Conservation (phyloP, 1,140 invertebrate genomes). For the Camponotus pennsylvanicus region DNA sequence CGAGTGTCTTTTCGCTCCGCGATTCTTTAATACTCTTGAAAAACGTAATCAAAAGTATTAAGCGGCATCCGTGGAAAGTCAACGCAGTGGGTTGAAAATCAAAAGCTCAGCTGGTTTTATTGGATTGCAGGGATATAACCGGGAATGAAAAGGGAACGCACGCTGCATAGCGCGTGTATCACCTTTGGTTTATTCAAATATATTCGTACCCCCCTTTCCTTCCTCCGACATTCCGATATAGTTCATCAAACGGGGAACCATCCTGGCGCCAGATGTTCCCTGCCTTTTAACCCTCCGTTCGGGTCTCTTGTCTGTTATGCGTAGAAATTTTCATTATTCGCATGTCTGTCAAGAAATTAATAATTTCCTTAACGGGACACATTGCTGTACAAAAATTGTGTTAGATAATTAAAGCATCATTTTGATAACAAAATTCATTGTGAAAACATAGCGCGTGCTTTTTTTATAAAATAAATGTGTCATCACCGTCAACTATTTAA, state of each 20-base stretch:
- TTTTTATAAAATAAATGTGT: neutral
- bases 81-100: conserved; percentile 4
- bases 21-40: too few relatives aligned
- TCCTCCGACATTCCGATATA: conserved; percentile 77
- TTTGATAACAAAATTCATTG: neutral
- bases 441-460: neutral
- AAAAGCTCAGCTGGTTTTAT: conserved; percentile 76
- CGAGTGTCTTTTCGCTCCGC: conserved; percentile 6
- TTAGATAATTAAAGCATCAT: neutral
- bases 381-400: neutral
- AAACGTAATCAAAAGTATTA: conserved; percentile 29
- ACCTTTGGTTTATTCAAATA: conserved; percentile 82
- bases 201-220: conserved; percentile 64
- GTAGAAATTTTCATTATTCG: conserved; percentile 66
- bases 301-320: conserved; percentile 74
- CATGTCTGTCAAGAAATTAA: conserved; percentile 9
- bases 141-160: conserved; percentile 73
- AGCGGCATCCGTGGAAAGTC: conserved; percentile 29
- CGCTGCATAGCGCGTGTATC: conserved; percentile 43
- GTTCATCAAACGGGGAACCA: conserved; percentile 64
- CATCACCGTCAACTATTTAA: neutral
- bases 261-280: conserved; percentile 82
- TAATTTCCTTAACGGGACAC: neutral
- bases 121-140: conserved; percentile 61
- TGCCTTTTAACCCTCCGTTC: conserved; percentile 67